Evolutionary conservation across 1,140 invertebrate genomes (phyloP).

Genomic region (Drosophila kurseongensis): DNA sequence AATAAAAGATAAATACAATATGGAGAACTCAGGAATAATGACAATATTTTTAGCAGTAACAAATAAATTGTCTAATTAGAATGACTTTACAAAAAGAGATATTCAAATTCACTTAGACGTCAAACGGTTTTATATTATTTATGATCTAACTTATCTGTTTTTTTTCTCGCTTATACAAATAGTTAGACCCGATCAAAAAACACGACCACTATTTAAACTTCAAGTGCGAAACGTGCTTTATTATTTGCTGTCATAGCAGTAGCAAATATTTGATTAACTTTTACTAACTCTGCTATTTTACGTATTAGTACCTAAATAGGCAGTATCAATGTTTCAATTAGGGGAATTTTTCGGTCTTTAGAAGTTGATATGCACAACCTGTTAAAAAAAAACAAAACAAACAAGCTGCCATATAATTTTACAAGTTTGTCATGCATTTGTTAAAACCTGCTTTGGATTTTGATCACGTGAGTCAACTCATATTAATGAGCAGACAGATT

Average conservation of each 20-base stretch:
- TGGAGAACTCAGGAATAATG: background rate
- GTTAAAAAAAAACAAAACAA: background rate
- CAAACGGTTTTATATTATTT: background rate
- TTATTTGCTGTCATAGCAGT: background rate
- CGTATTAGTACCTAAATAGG: conserved; percentile 7
- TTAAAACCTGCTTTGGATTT: conserved; percentile 43
- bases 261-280: conserved; percentile 28
- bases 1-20: background rate
- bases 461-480: conserved; percentile 42
- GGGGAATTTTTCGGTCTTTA: background rate
- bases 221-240: conserved; percentile 23
- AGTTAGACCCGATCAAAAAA: background rate
- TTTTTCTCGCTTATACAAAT: background rate
- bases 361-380: background rate
- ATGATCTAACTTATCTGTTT: background rate
- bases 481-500: conserved; percentile 40
- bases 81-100: no score
- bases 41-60: background rate
- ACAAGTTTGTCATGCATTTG: conserved; percentile 40
- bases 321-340: conserved; percentile 31
- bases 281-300: conserved; percentile 9
- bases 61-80: background rate
- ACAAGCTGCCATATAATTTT: conserved; percentile 17
- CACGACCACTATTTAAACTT: conserved; percentile 1
- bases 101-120: background rate